Base-by-base conservation (phyloP, 1,140 invertebrate genomes). In the Zaprionus africanus region DNA sequence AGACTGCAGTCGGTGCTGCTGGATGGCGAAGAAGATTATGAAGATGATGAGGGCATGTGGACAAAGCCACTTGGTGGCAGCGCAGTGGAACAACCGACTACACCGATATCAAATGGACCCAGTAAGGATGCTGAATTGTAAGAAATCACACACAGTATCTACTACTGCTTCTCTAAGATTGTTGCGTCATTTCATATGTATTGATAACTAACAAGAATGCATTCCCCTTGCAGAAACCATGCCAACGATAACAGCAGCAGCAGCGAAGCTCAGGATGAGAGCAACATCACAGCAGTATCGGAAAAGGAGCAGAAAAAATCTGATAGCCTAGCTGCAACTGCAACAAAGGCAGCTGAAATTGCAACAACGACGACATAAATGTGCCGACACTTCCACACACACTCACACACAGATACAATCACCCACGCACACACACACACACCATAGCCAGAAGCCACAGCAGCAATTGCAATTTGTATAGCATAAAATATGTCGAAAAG, bases 1-100 rank as follows among this genome's bases (percentile, higher is more conserved):
- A 77, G 80, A n/a, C n/a, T 91, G 36, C 88, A 91, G 51, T 91
- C 88, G 41, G 88, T 91, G 61, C 60, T 91, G 53, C 65, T 92
- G 17, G 90, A 78, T 53, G 90, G 85, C 41, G 90, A 91, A 51
- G 90, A 92, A 38, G 91, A 92, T 22, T 92, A 92, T 59, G 91
- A 92, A 53, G 91, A 92, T 59, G 91, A 92, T 60, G 90, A 92
- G 57, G 91, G 90, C 41, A 92, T 92, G 90, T 92, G 91, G 91
- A 92, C 91, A 28, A 92, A 92, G 62, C 91, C 91, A 19, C 46
- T 92, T 26, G 91, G 85, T 22, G 84, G 56, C 36, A 81, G 41
- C n/a, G 13, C 60, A 41, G 63, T 59, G 12, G 69, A 77, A 13
- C 74, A 77, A 34, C 74, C 60, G 28, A 24, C 65, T 11, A 56